A percentile compares a stretch with the other conserved stretches of the same genome.
Conservation (phyloP, 2,113 vertebrate genomes). For the Phrynocephalus versicolor region DNA sequence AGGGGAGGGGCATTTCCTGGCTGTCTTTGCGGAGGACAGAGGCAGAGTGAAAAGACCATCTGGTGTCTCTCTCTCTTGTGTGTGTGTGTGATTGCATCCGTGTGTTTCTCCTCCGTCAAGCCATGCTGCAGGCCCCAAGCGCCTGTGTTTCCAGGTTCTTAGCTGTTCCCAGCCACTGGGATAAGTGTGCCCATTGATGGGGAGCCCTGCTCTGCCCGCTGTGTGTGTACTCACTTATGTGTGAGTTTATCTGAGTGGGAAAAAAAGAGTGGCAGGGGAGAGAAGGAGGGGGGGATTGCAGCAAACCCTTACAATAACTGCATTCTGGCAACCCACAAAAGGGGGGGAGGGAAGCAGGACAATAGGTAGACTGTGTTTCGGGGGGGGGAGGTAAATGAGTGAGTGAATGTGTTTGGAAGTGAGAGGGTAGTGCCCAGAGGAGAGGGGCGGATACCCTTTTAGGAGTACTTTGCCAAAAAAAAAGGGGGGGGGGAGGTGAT, state of each 20-base stretch:
- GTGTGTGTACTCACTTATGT: slow-evolving; percentile 60
- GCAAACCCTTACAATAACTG: slow-evolving; percentile 60
- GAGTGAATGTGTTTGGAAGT: not conserved
- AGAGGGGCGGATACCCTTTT: not conserved
- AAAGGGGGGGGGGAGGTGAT: too few relatives aligned
- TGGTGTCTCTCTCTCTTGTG: too few relatives aligned
- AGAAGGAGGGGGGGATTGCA: not conserved
- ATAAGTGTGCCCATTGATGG: slow-evolving; percentile 60
- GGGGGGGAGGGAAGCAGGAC: slow-evolving; percentile 34
- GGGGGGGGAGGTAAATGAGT: too few relatives aligned
- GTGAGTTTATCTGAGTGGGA: slow-evolving; percentile 64
- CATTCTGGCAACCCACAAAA: slow-evolving; percentile 40
- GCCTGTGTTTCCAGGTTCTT: not conserved
- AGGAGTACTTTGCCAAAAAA: not conserved
- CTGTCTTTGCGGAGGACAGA: not conserved
- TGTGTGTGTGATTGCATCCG: not conserved
- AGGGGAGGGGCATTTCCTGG: too few relatives aligned
- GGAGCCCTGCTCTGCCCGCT: not conserved
- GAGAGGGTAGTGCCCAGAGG: not conserved
- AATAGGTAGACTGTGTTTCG: slow-evolving; percentile 62
- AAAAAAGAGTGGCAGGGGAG: too few relatives aligned
- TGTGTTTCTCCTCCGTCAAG: slow-evolving; percentile 31
- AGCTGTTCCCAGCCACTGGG: not conserved
- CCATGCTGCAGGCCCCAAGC: slow-evolving; percentile 30
- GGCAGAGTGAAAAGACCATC: not conserved